These are phyloP conservation scores for Strigops habroptila DNA, from an alignment of 2,113 vertebrate species.

Conservation along the genomic window DNA sequence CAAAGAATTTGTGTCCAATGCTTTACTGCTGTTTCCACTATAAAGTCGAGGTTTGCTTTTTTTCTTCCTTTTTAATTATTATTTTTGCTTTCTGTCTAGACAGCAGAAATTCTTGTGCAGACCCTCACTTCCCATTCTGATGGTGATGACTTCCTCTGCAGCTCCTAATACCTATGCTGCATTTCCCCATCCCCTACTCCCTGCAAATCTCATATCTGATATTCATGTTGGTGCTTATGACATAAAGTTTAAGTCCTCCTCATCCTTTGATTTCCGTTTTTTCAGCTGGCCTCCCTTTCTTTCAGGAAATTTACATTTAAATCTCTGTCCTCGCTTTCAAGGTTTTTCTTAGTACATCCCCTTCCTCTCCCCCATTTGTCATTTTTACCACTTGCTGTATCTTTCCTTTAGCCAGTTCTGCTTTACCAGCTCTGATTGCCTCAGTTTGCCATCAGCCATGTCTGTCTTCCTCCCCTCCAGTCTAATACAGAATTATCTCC, in stretches of 20 bases:
- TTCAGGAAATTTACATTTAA: background rate
- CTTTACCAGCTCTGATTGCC: background rate
- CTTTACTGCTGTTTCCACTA: background rate
- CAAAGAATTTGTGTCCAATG: background rate
- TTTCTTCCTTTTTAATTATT: background rate
- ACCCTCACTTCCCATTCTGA: background rate
- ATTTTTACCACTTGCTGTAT: background rate
- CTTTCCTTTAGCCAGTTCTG: background rate
- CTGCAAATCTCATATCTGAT: background rate
- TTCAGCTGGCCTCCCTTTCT: background rate
- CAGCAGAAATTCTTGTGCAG: slow-evolving; percentile 20
- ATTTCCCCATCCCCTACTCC: background rate
- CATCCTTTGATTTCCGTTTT: background rate
- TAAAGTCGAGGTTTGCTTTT: background rate
- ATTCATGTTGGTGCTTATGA: background rate
- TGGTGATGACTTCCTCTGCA: background rate
- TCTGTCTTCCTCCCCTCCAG: background rate
- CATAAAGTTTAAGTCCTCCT: background rate
- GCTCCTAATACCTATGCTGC: background rate
- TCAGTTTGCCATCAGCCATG: background rate
- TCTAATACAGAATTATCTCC: background rate
- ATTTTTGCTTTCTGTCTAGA: slow-evolving; percentile 40
- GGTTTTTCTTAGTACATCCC: background rate
- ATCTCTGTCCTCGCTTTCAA: slow-evolving; percentile 1
- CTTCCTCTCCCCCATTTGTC: background rate